Evolutionary conservation across 2,113 vertebrate species (phyloP), one percentile per base, ranked within the genome.

Genomic region (Oreotragus oreotragus): DNA sequence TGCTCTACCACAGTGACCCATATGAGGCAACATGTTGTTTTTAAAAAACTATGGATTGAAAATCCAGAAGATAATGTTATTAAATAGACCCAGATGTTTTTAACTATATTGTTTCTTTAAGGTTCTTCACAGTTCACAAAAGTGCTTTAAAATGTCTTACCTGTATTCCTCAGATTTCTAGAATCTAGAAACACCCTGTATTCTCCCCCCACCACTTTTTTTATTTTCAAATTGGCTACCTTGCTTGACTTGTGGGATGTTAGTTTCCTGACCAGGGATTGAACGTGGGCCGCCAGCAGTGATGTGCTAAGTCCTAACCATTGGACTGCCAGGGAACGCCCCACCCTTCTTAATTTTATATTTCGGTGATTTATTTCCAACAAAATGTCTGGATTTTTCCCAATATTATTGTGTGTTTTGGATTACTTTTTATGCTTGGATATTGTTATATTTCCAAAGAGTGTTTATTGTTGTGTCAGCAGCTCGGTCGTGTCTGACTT

Each of bases 121-220:
- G 14, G 30, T 36, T 27, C 15, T 96, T 88, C 55, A 30, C 6
- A 88, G 49, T 60, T 88, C 55, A 55, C 36, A 94, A 12, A 81
- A 1, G 36, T 84, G 39, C 43, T 77, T 92, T 64, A 57, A 49
- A 36, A 80, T n/a, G 14, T 55, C 49, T 70, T 85, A 39, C 47
- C 17, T 16, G 3, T 47, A 80, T 98, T 88, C 7, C 58, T 96
- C 64, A 47, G 58, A 88, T 76, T 51, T 62, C 64, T 84, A 62
- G 81, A 80, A 73, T 80, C 57, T 73, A 73, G 47, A 36, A 36
- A 30, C 4, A 51, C 3, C 5, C 39, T 36, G 11, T 43, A 43
- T 45, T 70, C 21, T 70, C 58, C 23, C 27, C 58, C 5, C 58
- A 0, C 58, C 25, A 4, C 9, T 36, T 21, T 11, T 36, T 12